Conservation (phyloP, 1,140 invertebrate species). For the Trachymyrmex cornetzi region DNA sequence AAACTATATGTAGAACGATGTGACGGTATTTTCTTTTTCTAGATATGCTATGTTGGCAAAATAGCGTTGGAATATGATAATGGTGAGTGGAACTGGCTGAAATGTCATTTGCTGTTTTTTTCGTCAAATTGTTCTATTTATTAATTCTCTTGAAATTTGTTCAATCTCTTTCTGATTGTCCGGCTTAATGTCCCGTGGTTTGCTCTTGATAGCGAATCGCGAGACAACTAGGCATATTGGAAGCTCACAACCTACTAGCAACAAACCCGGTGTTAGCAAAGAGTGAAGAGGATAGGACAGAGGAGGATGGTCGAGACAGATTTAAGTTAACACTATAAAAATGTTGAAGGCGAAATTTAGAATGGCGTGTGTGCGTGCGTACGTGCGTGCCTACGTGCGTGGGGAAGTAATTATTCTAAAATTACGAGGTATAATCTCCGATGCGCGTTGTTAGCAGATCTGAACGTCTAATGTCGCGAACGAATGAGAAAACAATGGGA, state of each 20-base stretch:
- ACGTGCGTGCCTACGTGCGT: too few relatives aligned
- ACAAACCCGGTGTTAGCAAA: not conserved
- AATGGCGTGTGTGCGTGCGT: slow-evolving; percentile 43
- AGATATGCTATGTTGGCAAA: not conserved
- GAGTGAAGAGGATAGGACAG: slow-evolving; percentile 4
- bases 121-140: slow-evolving; percentile 9
- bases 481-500: not conserved
- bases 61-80: not conserved
- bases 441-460: slow-evolving; percentile 44
- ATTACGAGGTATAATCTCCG: slow-evolving; percentile 67
- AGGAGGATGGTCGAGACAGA: slow-evolving; percentile 33
- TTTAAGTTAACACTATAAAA: slow-evolving; percentile 65
- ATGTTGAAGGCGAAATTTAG: slow-evolving; percentile 68
- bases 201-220: slow-evolving; percentile 50
- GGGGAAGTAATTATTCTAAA: slow-evolving; percentile 69
- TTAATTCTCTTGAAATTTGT: slow-evolving; percentile 17
- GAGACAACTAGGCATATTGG: slow-evolving; percentile 65
- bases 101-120: not conserved
- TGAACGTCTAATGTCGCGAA: slow-evolving; percentile 14
- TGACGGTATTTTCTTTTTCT: not conserved
- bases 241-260: slow-evolving; percentile 65
- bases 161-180: slow-evolving; percentile 47
- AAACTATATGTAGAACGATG: not conserved
- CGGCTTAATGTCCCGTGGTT: slow-evolving; percentile 37
- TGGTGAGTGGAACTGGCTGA: not conserved